phyloP scores from a whole-genome alignment of 2,888 invertebrate genomes.

The Himalopsyche anomala region DNA sequence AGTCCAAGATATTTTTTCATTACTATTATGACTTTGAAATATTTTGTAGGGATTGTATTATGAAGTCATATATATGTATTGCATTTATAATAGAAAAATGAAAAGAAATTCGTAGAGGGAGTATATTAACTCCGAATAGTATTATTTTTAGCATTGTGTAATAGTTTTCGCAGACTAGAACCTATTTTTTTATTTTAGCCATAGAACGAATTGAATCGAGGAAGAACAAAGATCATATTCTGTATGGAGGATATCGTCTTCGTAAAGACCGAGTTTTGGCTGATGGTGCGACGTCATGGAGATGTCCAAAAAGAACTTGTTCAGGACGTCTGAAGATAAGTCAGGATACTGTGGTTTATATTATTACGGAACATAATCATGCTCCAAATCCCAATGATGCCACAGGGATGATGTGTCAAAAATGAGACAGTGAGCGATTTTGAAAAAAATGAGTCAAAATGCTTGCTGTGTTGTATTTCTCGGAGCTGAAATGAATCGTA shows the following conservation, averaged over 20 bases:
- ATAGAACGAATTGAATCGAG: slow-evolving; percentile 46
- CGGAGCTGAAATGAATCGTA: no score
- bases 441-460: no score
- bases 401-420: neutral
- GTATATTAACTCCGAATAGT: no score
- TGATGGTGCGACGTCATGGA: slow-evolving; percentile 47
- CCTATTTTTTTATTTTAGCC: slow-evolving; percentile 10
- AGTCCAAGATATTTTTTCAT: no score
- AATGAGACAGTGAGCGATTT: neutral
- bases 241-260: slow-evolving; percentile 44
- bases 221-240: slow-evolving; percentile 27
- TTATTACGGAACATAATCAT: neutral
- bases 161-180: no score
- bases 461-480: no score
- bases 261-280: slow-evolving; percentile 44
- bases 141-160: no score
- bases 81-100: no score
- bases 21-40: no score
- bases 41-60: no score
- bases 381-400: neutral
- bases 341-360: neutral
- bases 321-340: slow-evolving; percentile 45
- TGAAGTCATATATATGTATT: no score
- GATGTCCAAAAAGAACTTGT: slow-evolving; percentile 46
- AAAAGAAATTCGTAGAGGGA: no score